Conservation (phyloP, 2,113 vertebrate genomes). For the Poicephalus gulielmi region DNA sequence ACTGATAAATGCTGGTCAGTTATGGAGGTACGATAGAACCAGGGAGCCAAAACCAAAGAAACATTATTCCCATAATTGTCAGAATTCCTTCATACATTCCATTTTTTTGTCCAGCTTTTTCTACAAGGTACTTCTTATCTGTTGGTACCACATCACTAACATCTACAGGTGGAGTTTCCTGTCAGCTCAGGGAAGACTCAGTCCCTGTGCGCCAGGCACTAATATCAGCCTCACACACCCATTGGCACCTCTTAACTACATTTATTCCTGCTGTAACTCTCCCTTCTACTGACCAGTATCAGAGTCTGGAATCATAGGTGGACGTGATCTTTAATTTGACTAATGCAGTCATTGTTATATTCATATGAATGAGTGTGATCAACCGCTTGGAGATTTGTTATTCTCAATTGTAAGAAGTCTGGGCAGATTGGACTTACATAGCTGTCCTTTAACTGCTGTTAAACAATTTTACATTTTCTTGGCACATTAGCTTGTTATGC, state of each 20-base stretch:
- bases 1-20: background rate
- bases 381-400: background rate
- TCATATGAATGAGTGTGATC: background rate
- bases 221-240: background rate
- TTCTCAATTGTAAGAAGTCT: background rate
- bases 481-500: background rate
- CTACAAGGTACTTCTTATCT: background rate
- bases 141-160: background rate
- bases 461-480: background rate
- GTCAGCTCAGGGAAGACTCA: background rate
- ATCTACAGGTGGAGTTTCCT: background rate
- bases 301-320: background rate
- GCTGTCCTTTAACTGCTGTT: background rate
- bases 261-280: background rate
- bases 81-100: background rate
- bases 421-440: background rate
- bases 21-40: background rate
- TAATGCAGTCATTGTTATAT: background rate
- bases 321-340: background rate
- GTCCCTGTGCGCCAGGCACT: background rate
- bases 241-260: background rate
- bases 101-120: background rate
- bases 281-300: background rate
- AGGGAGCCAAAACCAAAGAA: background rate
- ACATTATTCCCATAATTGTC: background rate